Conservation (phyloP, 2,113 vertebrate species). For the Boulengeromyrus knoepffleri region DNA sequence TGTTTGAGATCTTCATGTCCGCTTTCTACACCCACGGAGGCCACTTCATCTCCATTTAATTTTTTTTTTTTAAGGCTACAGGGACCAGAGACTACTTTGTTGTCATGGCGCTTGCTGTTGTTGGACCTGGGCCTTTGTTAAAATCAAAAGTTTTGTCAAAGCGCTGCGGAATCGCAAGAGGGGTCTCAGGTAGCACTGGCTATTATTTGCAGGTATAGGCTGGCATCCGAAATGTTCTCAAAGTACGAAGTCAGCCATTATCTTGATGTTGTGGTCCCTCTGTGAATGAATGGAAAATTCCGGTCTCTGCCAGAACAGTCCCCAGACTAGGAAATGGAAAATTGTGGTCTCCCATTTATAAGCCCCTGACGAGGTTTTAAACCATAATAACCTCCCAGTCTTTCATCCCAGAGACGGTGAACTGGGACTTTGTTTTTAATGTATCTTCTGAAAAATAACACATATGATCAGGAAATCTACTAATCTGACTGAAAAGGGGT, state of each 20-base stretch:
- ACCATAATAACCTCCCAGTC: not conserved
- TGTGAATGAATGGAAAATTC: not conserved
- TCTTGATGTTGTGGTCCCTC: not conserved
- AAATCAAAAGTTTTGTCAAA: not conserved
- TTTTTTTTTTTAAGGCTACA: not conserved
- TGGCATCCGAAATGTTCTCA: not conserved
- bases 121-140: not conserved
- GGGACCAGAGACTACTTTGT: not conserved
- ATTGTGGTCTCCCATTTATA: not conserved
- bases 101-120: not conserved
- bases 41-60: not conserved
- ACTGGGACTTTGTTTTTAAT: not conserved
- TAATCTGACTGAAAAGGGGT: not conserved
- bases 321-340: not conserved
- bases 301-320: not conserved
- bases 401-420: not conserved
- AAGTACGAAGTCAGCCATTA: not conserved
- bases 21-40: not conserved
- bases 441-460: not conserved
- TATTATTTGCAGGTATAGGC: not conserved
- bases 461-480: not conserved
- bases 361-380: not conserved
- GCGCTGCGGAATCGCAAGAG: not conserved
- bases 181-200: not conserved
- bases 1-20: not conserved